Percentiles rank a stretch among this genome's conserved stretches.
phyloP scores from a whole-genome alignment of 2,888 invertebrate species.

The Pseudolycoriella hygida region DNA sequence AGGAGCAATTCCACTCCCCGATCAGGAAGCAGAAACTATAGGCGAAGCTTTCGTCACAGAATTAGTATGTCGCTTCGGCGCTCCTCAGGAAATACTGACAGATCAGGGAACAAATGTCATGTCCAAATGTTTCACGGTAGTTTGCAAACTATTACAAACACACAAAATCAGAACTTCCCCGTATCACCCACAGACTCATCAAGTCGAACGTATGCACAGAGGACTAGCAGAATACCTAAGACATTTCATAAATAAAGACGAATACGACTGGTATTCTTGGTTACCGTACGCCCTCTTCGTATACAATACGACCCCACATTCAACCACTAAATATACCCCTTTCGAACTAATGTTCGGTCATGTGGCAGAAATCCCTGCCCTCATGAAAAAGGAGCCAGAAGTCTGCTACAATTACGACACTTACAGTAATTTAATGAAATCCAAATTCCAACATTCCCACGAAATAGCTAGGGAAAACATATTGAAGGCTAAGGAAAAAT shows the following conservation, averaged over 20 bases:
- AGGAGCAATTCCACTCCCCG: no score
- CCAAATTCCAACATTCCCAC: constrained; percentile 6
- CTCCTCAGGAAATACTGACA: no score
- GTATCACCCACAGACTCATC: no score
- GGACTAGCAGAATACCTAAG: no score
- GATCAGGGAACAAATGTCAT: no score
- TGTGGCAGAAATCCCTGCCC: constrained; percentile 11
- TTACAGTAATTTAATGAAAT: constrained; percentile 8
- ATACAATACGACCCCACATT: constrained; percentile 16
- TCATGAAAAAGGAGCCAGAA: neutral
- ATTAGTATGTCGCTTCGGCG: no score
- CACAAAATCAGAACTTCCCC: no score
- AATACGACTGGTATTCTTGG: constrained; percentile 18
- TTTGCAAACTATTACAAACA: no score
- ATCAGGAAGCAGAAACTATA: no score
- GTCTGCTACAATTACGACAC: constrained; percentile 7
- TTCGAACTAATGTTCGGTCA: constrained; percentile 16
- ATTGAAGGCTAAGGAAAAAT: constrained; percentile 5
- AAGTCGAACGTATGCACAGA: no score
- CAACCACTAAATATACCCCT: constrained; percentile 15
- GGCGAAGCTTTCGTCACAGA: no score
- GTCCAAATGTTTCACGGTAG: no score
- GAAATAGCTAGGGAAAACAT: constrained; percentile 8
- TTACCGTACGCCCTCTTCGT: constrained; percentile 16
- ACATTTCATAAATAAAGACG: constrained; percentile 9